Evolutionary conservation across 2,797 vertebrate species (phyloP).

Genomic region (Numenius phaeopus): DNA sequence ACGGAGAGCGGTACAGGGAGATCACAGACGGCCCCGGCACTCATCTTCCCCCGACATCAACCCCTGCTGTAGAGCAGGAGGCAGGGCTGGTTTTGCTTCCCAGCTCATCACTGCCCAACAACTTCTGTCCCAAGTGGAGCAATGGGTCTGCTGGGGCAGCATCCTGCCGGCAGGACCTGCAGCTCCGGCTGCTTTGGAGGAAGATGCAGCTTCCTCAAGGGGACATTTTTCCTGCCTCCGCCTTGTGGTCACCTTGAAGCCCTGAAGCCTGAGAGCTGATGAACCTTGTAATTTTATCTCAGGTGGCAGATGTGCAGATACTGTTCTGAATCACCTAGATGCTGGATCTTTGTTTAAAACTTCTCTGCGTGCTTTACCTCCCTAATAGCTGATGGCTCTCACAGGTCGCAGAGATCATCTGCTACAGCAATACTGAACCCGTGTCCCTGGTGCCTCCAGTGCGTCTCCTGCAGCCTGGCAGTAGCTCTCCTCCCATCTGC

Average conservation of each 20-base stretch:
- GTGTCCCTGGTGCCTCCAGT: background rate
- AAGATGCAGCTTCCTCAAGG: background rate
- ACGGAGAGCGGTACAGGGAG: rapidly evolving
- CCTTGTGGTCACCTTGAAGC: background rate
- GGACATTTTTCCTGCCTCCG: background rate
- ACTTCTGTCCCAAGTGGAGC: background rate
- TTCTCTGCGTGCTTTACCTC: background rate
- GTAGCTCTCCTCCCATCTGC: background rate
- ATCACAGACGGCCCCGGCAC: background rate
- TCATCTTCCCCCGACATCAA: background rate
- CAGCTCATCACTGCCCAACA: background rate
- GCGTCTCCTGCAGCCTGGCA: background rate
- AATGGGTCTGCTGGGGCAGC: background rate
- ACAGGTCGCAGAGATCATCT: background rate
- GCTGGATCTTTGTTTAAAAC: background rate
- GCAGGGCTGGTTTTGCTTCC: background rate
- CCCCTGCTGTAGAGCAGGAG: background rate
- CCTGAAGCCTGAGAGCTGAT: background rate
- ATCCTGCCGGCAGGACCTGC: background rate
- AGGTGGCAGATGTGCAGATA: background rate
- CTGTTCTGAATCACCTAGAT: background rate
- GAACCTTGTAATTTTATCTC: background rate
- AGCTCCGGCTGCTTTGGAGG: background rate
- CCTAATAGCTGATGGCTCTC: background rate
- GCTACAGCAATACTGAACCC: background rate